Conservation (phyloP, 2,113 vertebrate species). For the Eurystomus gularis region DNA sequence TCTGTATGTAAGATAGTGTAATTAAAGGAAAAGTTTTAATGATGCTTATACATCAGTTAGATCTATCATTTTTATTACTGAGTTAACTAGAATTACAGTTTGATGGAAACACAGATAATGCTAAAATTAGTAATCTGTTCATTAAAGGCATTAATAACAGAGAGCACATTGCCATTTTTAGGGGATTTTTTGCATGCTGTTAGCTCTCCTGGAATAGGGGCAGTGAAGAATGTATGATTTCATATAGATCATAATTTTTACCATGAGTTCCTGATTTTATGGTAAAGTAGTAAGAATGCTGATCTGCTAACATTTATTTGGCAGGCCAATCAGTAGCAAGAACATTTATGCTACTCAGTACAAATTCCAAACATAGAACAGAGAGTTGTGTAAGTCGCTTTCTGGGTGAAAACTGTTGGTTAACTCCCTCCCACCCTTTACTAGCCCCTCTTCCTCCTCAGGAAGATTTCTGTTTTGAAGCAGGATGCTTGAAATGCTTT, state of each 20-base stretch:
- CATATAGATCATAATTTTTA: neutral
- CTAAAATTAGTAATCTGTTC: constrained; percentile 23
- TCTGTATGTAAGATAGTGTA: neutral
- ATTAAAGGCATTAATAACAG: constrained; percentile 26
- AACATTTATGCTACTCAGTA: neutral
- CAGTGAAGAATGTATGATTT: neutral
- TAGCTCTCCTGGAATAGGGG: neutral
- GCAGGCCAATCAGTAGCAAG: neutral
- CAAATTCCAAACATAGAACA: neutral
- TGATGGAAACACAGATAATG: neutral
- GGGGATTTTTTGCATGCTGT: neutral
- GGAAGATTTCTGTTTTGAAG: neutral
- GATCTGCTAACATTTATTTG: neutral
- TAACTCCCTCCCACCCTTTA: neutral
- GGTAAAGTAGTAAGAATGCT: neutral
- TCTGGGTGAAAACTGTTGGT: neutral
- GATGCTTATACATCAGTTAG: neutral
- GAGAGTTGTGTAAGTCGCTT: neutral
- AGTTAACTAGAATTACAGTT: constrained; percentile 22
- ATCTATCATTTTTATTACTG: constrained; percentile 37
- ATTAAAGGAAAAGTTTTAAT: neutral
- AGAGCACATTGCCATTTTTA: neutral
- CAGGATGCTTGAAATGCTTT: neutral
- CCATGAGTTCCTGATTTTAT: neutral
- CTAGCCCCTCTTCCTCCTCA: neutral